Evolutionary conservation across 1,140 invertebrate genomes (phyloP).

Genomic region (Cardiocondyla obscurior): DNA sequence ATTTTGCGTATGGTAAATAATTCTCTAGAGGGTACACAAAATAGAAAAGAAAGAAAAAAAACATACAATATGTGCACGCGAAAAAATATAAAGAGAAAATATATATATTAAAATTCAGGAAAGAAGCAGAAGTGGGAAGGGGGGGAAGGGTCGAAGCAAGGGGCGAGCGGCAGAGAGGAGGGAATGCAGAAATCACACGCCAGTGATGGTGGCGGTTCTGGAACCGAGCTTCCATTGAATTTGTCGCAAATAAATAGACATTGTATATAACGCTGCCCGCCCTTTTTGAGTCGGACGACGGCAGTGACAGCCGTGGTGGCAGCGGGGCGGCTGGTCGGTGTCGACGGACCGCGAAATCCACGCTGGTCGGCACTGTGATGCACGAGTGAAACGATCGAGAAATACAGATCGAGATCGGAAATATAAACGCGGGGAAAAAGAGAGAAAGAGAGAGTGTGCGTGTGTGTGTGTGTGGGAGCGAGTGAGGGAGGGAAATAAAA

Average conservation of each 20-base stretch:
- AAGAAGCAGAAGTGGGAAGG: background rate
- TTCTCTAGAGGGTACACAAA: background rate
- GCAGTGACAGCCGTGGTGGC: background rate
- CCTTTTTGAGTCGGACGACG: slow-evolving; percentile 61
- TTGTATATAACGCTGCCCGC: slow-evolving; percentile 66
- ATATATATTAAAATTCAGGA: background rate
- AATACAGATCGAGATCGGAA: slow-evolving; percentile 41
- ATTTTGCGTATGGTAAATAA: background rate
- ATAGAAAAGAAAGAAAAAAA: too few relatives aligned
- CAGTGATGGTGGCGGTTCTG: background rate
- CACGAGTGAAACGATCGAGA: slow-evolving; percentile 57
- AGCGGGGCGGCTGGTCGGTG: background rate
- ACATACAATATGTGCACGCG: background rate
- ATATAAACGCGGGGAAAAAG: slow-evolving; percentile 5
- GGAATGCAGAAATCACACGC: background rate
- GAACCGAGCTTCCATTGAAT: slow-evolving; percentile 46
- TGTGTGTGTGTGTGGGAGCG: too few relatives aligned
- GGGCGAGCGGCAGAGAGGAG: too few relatives aligned
- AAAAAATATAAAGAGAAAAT: background rate
- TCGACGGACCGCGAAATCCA: slow-evolving; percentile 52
- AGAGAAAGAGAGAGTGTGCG: background rate
- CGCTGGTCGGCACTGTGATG: slow-evolving; percentile 40
- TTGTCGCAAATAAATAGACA: slow-evolving; percentile 69
- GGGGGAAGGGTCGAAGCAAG: too few relatives aligned
- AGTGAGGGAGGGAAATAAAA: background rate